Evolutionary conservation across 2,797 vertebrate genomes (phyloP).

Genomic region (Philypnodon macrostomus): DNA sequence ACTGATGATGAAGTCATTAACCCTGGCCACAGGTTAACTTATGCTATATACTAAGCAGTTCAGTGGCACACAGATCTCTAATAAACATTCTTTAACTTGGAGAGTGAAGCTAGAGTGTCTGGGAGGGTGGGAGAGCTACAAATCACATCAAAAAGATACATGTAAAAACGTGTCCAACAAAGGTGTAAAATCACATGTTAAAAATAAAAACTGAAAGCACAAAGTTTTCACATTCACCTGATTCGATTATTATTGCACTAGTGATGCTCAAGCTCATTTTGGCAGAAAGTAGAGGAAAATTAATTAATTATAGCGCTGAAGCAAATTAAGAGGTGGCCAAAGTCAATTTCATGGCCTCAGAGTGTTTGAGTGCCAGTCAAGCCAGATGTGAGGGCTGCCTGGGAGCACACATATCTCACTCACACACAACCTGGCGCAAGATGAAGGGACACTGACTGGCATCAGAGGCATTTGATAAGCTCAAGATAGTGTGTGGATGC

Average conservation of each 20-base stretch:
- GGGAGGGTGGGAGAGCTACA: conserved; percentile 17
- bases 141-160: conserved; percentile 24
- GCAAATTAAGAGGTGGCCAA: conserved; percentile 60
- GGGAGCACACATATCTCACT: conserved; percentile 16
- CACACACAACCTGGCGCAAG: conserved; percentile 29
- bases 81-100: conserved; percentile 28
- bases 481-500: conserved; percentile 32
- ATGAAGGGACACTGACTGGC: conserved; percentile 36
- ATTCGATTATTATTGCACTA: conserved; percentile 48
- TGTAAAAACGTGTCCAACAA: conserved; percentile 18
- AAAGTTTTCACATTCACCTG: conserved; percentile 17
- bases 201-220: conserved; percentile 7
- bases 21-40: conserved; percentile 19
- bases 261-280: conserved; percentile 38
- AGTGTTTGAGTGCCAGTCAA: conserved; percentile 34
- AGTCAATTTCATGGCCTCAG: conserved; percentile 65
- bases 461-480: conserved; percentile 19
- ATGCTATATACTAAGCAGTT: too few species aligned
- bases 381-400: conserved; percentile 35
- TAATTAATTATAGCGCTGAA: conserved; percentile 62
- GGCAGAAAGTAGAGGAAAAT: conserved; percentile 58
- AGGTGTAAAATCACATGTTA: background rate
- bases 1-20: conserved; percentile 24
- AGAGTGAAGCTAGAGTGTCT: conserved; percentile 17
- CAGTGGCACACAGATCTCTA: conserved; percentile 21